Evolutionary conservation across 2,113 vertebrate species (phyloP).

Genomic region (Dromiciops gliroides): DNA sequence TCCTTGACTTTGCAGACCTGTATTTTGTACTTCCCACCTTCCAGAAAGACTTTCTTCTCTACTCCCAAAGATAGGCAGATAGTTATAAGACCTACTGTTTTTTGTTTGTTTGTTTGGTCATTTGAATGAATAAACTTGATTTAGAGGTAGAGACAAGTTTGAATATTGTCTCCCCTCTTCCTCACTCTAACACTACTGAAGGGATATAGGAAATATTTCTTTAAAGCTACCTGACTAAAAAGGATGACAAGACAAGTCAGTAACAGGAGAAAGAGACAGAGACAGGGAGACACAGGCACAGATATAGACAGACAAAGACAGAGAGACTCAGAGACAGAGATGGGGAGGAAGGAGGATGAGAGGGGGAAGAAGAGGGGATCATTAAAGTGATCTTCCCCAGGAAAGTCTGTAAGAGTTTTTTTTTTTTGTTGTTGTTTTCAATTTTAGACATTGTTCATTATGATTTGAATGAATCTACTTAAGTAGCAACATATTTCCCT

Average conservation of each 20-base stretch:
- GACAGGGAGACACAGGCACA: background rate
- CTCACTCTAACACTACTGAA: background rate
- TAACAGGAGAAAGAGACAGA: background rate
- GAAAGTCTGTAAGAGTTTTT: too few relatives aligned
- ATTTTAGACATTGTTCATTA: too few relatives aligned
- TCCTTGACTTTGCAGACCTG: slow-evolving; percentile 2
- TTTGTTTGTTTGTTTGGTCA: too few relatives aligned
- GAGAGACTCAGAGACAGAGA: background rate
- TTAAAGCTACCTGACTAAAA: background rate
- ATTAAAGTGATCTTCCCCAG: too few relatives aligned
- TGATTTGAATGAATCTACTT: too few relatives aligned
- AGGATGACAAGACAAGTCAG: background rate
- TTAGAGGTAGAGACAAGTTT: background rate
- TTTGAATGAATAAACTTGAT: background rate
- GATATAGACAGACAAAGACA: background rate
- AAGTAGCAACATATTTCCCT: too few relatives aligned
- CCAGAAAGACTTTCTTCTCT: background rate
- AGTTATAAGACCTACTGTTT: background rate
- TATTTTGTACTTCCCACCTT: background rate
- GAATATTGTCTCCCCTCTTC: background rate
- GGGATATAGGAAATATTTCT: too few relatives aligned
- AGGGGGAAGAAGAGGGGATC: background rate
- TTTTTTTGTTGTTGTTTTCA: too few relatives aligned
- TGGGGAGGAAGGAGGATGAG: background rate
- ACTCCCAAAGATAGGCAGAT: background rate